Conservation (phyloP, 2,797 vertebrate species). For the Myotis daubentonii region DNA sequence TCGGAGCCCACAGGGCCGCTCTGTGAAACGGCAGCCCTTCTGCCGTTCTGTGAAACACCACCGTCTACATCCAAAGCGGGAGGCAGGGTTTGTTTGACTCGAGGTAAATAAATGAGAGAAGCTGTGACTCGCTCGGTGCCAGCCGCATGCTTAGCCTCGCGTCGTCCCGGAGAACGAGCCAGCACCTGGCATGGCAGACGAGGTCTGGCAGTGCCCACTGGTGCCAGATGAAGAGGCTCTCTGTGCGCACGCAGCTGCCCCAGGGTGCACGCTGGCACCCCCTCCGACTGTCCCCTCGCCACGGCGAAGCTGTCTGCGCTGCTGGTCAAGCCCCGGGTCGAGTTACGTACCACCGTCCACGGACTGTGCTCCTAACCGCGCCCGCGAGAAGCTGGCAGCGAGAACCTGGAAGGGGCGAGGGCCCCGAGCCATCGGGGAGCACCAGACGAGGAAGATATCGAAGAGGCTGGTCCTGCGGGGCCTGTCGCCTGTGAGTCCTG, state of each 20-base stretch:
- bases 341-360: neutral
- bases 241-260: neutral
- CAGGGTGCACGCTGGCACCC: neutral
- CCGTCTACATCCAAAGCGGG: neutral
- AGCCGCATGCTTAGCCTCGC: fast-evolving
- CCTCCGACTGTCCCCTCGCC: fast-evolving
- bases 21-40: neutral
- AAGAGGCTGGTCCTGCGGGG: neutral
- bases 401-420: neutral
- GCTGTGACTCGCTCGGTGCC: neutral
- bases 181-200: slow-evolving; percentile 42
- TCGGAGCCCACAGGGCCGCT: neutral
- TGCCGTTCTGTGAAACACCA: neutral
- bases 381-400: neutral
- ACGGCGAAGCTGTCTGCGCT: neutral
- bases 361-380: neutral
- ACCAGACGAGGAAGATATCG: fast-evolving
- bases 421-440: neutral
- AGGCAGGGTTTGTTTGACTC: slow-evolving; percentile 20
- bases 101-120: neutral
- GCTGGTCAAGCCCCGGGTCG: neutral
- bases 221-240: neutral
- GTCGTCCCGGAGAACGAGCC: neutral
- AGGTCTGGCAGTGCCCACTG: neutral
- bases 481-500: neutral